Evolutionary conservation across 2,888 invertebrate genomes (phyloP).

Genomic region (Drosophila kuntzei): DNA sequence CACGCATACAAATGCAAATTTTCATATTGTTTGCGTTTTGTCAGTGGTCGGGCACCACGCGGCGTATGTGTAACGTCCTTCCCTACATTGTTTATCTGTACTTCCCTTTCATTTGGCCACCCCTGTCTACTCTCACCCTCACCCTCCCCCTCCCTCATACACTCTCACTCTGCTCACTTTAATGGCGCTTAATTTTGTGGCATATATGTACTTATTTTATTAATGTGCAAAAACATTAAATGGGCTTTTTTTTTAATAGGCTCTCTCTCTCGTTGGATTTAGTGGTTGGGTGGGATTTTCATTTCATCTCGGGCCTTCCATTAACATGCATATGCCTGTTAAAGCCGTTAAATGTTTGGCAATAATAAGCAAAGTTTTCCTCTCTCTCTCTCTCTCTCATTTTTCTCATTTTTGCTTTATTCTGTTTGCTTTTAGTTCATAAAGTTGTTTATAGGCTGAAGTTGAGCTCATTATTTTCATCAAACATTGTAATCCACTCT

Average conservation of each 20-base stretch:
- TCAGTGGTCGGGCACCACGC: conserved; percentile 47
- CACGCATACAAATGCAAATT: conserved; percentile 70
- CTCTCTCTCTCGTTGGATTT: conserved; percentile 7
- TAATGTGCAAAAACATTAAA: conserved; percentile 69
- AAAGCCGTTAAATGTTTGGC: conserved; percentile 41
- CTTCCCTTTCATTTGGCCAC: conserved; percentile 12
- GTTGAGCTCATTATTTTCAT: conserved; percentile 45
- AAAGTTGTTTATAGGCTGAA: conserved; percentile 58
- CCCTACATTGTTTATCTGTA: conserved; percentile 58
- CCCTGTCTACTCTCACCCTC: conserved; percentile 11
- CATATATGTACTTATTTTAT: conserved; percentile 62
- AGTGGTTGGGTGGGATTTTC: conserved; percentile 7
- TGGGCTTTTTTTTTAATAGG: conserved; percentile 47
- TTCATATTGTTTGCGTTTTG: conserved; percentile 63
- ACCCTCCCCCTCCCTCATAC: background rate
- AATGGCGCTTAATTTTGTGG: conserved; percentile 69
- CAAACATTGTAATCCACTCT: conserved; percentile 60
- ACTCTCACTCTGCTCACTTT: conserved; percentile 40
- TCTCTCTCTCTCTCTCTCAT: conserved; percentile 4
- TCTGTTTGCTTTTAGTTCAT: conserved; percentile 49
- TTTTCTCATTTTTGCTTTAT: conserved; percentile 14
- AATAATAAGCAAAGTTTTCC: conserved; percentile 35
- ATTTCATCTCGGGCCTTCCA: conserved; percentile 38
- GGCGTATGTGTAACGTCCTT: conserved; percentile 63
- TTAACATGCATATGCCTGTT: conserved; percentile 38